A percentile compares a stretch with the other conserved stretches of the same genome.
These are phyloP conservation scores for Natator depressus DNA, from an alignment of 2,113 vertebrate species.

Conservation along the genomic window DNA sequence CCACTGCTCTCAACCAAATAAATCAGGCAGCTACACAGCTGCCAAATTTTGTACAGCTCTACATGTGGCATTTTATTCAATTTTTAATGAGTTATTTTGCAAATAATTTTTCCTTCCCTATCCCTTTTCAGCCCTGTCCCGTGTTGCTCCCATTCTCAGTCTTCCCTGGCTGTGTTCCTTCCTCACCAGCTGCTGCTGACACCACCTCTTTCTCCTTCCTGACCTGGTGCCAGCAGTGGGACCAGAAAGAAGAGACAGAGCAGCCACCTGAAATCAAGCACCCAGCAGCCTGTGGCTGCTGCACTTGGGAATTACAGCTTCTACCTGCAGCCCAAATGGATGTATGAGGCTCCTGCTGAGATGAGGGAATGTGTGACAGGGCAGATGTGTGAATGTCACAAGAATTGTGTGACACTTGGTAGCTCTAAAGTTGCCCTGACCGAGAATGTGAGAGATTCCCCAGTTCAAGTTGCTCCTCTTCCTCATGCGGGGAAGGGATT, in stretches of 20 bases:
- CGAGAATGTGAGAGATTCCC: neutral
- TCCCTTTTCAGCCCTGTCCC: neutral
- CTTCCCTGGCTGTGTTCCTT: neutral
- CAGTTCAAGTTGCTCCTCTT: too few species aligned
- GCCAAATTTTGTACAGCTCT: neutral
- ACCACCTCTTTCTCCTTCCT: neutral
- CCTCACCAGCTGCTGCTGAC: neutral
- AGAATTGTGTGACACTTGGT: slow-evolving; percentile 28
- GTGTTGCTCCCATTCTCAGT: neutral
- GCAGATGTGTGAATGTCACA: neutral
- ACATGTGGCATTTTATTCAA: neutral
- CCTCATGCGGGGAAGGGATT: too few species aligned
- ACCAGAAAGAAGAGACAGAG: neutral
- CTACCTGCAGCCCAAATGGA: neutral
- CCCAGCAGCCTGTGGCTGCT: neutral
- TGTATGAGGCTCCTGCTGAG: neutral
- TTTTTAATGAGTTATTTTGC: neutral
- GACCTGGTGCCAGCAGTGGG: neutral
- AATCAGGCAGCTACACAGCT: neutral
- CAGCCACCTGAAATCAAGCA: neutral
- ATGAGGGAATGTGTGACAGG: neutral
- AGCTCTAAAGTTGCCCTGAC: neutral
- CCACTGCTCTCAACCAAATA: slow-evolving; percentile 15
- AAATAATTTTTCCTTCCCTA: neutral
- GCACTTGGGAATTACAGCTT: neutral